These are phyloP conservation scores for Callipepla californica DNA, from an alignment of 2,113 vertebrate species.

Conservation along the genomic window DNA sequence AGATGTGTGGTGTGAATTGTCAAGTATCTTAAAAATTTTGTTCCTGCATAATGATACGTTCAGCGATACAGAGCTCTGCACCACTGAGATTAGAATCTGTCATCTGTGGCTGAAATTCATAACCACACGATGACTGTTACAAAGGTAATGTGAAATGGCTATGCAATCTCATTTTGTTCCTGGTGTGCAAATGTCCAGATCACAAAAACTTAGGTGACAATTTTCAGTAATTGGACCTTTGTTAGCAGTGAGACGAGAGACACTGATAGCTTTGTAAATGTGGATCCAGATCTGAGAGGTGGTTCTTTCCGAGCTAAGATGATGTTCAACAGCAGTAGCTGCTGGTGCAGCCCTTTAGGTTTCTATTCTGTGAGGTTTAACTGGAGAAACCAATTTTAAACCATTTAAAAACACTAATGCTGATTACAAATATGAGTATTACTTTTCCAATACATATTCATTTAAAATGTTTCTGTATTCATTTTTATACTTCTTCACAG, in stretches of 20 bases:
- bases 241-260: background rate
- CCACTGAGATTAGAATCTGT: slow-evolving; percentile 51
- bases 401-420: background rate
- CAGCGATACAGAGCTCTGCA: slow-evolving; percentile 22
- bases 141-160: background rate
- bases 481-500: slow-evolving; percentile 31
- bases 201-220: slow-evolving; percentile 7
- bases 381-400: background rate
- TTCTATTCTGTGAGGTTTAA: background rate
- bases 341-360: background rate
- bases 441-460: background rate
- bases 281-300: background rate
- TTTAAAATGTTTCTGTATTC: slow-evolving; percentile 15
- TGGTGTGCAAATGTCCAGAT: background rate
- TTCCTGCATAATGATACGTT: slow-evolving; percentile 20
- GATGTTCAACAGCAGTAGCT: background rate
- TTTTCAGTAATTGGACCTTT: slow-evolving; percentile 13
- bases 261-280: background rate
- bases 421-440: background rate
- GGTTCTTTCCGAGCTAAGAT: background rate
- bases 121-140: background rate
- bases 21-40: background rate
- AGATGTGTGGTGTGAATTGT: slow-evolving; percentile 34
- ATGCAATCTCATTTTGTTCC: slow-evolving; percentile 6
- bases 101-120: slow-evolving; percentile 55